Conservation (phyloP, 2,113 vertebrate species). For the Corvus moneduloides region DNA sequence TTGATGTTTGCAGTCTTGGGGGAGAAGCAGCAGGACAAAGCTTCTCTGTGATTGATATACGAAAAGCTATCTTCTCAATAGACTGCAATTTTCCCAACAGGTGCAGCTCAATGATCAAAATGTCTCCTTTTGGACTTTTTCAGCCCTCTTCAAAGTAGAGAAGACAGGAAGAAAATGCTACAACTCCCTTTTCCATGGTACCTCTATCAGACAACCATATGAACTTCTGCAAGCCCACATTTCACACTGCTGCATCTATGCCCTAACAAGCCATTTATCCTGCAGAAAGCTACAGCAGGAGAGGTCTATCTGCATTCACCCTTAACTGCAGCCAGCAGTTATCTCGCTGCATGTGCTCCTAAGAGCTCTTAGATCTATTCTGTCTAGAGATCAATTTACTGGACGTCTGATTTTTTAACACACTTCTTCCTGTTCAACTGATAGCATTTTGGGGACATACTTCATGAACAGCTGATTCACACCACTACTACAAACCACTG, state of each 20-base stretch:
- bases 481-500: background rate
- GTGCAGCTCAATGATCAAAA: background rate
- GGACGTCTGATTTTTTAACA: background rate
- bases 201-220: rapidly evolving
- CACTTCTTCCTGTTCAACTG: background rate
- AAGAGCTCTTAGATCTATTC: background rate
- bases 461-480: background rate
- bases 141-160: background rate
- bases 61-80: background rate
- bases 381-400: background rate
- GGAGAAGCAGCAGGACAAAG: background rate
- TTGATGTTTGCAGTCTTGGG: background rate
- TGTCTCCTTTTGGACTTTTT: background rate
- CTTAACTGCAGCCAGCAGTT: background rate
- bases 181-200: background rate
- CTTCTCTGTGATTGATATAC: background rate
- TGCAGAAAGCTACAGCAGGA: background rate
- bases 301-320: background rate
- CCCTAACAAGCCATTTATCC: background rate
- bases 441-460: background rate
- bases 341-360: rapidly evolving
- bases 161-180: background rate
- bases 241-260: background rate
- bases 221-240: background rate
- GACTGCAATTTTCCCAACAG: background rate